phyloP scores from a whole-genome alignment of 1,140 invertebrate species.

The Papilio xuthus region DNA sequence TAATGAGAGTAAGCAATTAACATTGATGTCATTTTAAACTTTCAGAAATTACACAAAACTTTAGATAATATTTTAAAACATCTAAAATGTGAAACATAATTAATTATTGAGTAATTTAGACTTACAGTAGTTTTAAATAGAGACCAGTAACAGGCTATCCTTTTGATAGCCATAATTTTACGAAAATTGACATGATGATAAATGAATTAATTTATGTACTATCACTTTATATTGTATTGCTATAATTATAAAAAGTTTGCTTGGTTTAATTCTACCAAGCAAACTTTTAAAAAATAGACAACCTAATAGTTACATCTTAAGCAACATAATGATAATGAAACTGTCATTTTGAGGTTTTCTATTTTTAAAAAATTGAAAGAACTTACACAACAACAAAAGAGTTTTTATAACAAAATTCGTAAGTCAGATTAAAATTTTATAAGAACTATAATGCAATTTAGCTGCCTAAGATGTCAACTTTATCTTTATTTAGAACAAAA shows the following conservation, averaged over 20 bases:
- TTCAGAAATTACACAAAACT: too few species aligned
- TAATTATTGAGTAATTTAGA: background rate
- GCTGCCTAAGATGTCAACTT: background rate
- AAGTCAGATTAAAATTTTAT: background rate
- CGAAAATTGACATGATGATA: slow-evolving; percentile 8
- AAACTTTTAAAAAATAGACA: slow-evolving; percentile 12
- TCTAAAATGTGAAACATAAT: background rate
- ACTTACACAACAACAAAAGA: background rate
- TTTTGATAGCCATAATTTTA: slow-evolving; percentile 17
- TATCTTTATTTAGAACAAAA: background rate
- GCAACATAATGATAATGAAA: background rate
- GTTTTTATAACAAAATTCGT: slow-evolving; percentile 12
- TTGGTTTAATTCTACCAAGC: slow-evolving; percentile 18
- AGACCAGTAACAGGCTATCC: slow-evolving; percentile 55
- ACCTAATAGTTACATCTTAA: slow-evolving; percentile 2
- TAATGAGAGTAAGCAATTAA: too few species aligned
- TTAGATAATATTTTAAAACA: background rate
- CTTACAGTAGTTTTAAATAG: slow-evolving; percentile 61
- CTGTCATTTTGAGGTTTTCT: slow-evolving; percentile 29
- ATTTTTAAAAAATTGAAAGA: slow-evolving; percentile 26
- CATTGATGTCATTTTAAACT: too few species aligned
- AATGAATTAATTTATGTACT: slow-evolving; percentile 18
- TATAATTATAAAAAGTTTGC: slow-evolving; percentile 16
- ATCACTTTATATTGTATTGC: slow-evolving; percentile 24
- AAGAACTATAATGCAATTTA: background rate